Evolutionary conservation across 2,113 vertebrate genomes (phyloP).

Genomic region (Etia nguti): DNA sequence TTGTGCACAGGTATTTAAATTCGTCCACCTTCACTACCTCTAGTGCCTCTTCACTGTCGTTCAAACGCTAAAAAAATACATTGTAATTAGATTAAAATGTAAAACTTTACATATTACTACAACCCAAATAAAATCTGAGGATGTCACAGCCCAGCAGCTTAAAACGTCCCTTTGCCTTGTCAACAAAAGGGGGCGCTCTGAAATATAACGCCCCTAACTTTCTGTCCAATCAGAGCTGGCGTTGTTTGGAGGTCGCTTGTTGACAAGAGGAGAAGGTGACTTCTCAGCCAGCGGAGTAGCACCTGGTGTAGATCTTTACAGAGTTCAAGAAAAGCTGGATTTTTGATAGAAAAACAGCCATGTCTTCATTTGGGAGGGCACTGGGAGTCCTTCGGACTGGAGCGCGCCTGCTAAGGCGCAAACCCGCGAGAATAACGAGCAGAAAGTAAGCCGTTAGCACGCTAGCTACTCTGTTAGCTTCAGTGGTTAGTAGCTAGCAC

Average conservation of each 20-base stretch:
- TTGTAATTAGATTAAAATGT: neutral
- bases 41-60: neutral
- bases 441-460: slow-evolving; percentile 61
- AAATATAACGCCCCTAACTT: rapidly evolving
- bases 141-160: neutral
- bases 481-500: neutral
- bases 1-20: neutral
- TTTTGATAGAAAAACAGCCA: neutral
- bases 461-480: neutral
- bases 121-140: neutral
- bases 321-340: neutral
- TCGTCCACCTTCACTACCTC: neutral
- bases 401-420: slow-evolving; percentile 22
- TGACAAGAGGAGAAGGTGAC: slow-evolving; percentile 67
- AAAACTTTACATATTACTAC: neutral
- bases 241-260: slow-evolving; percentile 30
- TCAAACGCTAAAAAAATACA: neutral
- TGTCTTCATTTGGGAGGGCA: slow-evolving; percentile 63
- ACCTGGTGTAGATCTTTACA: neutral
- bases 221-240: slow-evolving; percentile 54
- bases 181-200: slow-evolving; percentile 1
- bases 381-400: slow-evolving; percentile 47
- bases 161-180: rapidly evolving
- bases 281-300: neutral
- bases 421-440: slow-evolving; percentile 25